These are phyloP conservation scores for Gymnothorax reevesii DNA, from an alignment of 2,797 vertebrate species.

Conservation along the genomic window DNA sequence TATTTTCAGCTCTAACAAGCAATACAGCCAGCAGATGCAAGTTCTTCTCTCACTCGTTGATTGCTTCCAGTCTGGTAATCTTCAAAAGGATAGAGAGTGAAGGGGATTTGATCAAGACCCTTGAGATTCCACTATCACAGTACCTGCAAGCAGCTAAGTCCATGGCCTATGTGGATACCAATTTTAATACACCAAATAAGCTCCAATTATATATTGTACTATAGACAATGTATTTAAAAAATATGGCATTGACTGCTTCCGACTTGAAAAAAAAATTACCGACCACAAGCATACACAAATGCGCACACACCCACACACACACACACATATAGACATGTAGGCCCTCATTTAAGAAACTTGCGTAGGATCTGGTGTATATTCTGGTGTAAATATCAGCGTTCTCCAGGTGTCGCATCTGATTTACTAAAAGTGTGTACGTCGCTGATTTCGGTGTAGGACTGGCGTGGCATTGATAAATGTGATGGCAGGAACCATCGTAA, in stretches of 20 bases:
- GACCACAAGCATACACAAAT: neutral
- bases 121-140: slow-evolving; percentile 55
- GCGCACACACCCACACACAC: neutral
- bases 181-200: slow-evolving; percentile 31
- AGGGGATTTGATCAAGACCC: slow-evolving; percentile 45
- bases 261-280: neutral
- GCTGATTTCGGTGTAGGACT: too few relatives aligned
- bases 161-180: slow-evolving; percentile 21
- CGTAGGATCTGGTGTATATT: too few relatives aligned
- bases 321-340: too few relatives aligned
- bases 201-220: slow-evolving; percentile 13
- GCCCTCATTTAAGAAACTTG: too few relatives aligned
- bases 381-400: too few relatives aligned
- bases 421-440: too few relatives aligned
- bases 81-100: slow-evolving; percentile 40
- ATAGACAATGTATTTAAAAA: neutral
- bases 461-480: too few relatives aligned
- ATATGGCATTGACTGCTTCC: neutral
- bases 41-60: slow-evolving; percentile 27
- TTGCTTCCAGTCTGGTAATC: slow-evolving; percentile 48
- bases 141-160: slow-evolving; percentile 30
- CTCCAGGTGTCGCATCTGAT: too few relatives aligned
- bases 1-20: slow-evolving; percentile 40
- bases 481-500: too few relatives aligned
- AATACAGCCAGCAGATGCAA: slow-evolving; percentile 29